phyloP scores from a whole-genome alignment of 2,113 vertebrate genomes.

The Onychostruthus taczanowskii region DNA sequence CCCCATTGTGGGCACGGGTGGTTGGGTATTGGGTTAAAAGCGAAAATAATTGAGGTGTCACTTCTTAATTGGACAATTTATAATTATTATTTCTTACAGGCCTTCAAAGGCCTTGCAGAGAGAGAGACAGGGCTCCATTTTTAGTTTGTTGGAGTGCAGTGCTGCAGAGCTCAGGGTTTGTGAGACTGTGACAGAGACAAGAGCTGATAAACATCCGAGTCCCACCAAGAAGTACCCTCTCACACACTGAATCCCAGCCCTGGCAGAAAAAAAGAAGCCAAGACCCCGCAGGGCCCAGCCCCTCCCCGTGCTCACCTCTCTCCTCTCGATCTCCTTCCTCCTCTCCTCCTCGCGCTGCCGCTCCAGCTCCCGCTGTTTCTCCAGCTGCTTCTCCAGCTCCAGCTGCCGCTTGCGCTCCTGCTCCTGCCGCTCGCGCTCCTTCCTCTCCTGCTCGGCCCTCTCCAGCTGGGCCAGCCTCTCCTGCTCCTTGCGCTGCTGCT shows the following conservation, averaged over 20 bases:
- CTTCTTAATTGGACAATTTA: too few relatives aligned
- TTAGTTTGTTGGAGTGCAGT: too few relatives aligned
- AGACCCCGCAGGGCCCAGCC: background rate
- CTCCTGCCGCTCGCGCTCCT: slow-evolving; percentile 90
- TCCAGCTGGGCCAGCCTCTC: slow-evolving; percentile 91
- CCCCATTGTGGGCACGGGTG: too few relatives aligned
- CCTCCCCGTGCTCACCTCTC: slow-evolving; percentile 76
- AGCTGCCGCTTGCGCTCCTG: slow-evolving; percentile 91
- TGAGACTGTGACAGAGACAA: too few relatives aligned
- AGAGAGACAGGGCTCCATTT: too few relatives aligned
- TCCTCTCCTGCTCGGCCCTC: slow-evolving; percentile 89
- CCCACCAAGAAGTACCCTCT: background rate
- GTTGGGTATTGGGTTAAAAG: too few relatives aligned
- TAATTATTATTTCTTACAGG: too few relatives aligned
- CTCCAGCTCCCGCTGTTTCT: slow-evolving; percentile 82
- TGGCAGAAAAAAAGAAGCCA: background rate
- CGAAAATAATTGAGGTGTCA: too few relatives aligned
- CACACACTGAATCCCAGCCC: background rate
- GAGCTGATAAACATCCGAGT: too few relatives aligned
- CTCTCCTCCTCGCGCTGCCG: slow-evolving; percentile 84
- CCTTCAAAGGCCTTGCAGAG: too few relatives aligned
- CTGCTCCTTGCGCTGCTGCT: slow-evolving; percentile 95
- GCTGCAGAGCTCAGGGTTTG: too few relatives aligned
- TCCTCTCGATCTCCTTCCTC: slow-evolving; percentile 87
- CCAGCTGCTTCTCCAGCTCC: slow-evolving; percentile 91